Evolutionary conservation across 1,140 invertebrate genomes (phyloP).

Genomic region (Drosophila nebulosa): DNA sequence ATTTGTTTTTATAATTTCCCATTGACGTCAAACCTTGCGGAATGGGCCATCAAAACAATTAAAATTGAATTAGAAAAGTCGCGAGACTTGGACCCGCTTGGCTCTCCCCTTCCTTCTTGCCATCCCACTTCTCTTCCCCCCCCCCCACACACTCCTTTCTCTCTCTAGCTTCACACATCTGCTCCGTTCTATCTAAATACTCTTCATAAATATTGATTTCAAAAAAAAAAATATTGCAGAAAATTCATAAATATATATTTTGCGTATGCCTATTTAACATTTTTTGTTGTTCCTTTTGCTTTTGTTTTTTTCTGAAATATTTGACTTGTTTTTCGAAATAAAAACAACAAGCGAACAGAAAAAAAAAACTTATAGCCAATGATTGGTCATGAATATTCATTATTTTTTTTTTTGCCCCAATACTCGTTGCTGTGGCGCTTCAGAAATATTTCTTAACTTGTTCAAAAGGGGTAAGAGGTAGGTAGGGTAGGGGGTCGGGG

Average conservation of each 20-base stretch:
- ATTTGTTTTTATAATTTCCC: slow-evolving; percentile 71
- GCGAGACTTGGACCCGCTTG: slow-evolving; percentile 34
- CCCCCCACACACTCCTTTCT: background rate
- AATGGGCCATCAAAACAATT: slow-evolving; percentile 68
- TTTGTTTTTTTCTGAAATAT: slow-evolving; percentile 20
- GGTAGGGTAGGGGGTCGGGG: too few relatives aligned
- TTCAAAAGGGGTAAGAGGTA: background rate
- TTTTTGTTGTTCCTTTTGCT: too few relatives aligned
- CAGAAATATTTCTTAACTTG: background rate
- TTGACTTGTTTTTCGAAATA: slow-evolving; percentile 13
- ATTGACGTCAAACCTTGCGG: slow-evolving; percentile 64
- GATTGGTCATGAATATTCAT: slow-evolving; percentile 31
- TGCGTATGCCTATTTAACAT: slow-evolving; percentile 17
- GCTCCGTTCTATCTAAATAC: slow-evolving; percentile 40
- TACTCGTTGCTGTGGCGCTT: slow-evolving; percentile 37
- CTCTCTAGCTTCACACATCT: too few relatives aligned
- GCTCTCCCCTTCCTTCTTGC: background rate
- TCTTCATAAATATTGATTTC: slow-evolving; percentile 46
- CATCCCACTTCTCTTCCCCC: background rate
- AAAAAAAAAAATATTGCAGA: background rate
- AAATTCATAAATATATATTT: slow-evolving; percentile 29
- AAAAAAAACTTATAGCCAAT: slow-evolving; percentile 13
- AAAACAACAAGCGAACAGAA: too few relatives aligned
- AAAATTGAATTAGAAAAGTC: slow-evolving; percentile 63
- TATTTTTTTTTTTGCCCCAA: background rate